Conservation (phyloP, 1,140 invertebrate genomes). For the Lasioglossum albipes region DNA sequence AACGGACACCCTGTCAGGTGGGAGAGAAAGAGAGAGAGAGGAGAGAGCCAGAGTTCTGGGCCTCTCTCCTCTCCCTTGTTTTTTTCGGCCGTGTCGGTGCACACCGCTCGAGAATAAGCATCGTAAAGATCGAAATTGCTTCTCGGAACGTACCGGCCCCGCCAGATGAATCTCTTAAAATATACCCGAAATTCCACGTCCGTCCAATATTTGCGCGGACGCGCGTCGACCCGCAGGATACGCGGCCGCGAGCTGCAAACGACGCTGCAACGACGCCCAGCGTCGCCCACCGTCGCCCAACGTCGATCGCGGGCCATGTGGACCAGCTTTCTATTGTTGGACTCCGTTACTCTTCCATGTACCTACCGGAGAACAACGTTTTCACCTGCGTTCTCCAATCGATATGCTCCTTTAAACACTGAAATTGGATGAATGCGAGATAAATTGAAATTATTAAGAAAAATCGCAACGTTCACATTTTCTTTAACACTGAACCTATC, state of each 20-base stretch:
- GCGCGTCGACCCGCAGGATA: conserved; percentile 39
- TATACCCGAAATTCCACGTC: conserved; percentile 67
- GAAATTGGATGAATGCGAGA: no score
- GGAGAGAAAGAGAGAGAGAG: neutral
- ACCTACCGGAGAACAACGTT: no score
- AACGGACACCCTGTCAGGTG: neutral
- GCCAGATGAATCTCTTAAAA: conserved; percentile 72
- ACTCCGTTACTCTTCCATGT: neutral
- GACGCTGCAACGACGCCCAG: conserved; percentile 8
- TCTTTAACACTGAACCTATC: no score
- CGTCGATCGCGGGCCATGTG: conserved; percentile 45
- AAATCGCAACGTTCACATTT: no score
- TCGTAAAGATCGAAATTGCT: conserved; percentile 76
- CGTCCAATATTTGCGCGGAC: conserved; percentile 64
- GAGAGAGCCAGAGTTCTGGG: no score
- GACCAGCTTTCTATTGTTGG: conserved; percentile 53
- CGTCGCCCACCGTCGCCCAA: neutral
- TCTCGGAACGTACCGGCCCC: conserved; percentile 68
- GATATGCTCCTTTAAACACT: no score
- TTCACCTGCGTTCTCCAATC: no score
- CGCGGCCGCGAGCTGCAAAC: conserved; percentile 31
- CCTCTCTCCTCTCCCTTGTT: conserved; percentile 49
- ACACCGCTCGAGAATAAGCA: conserved; percentile 68
- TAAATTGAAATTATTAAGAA: no score
- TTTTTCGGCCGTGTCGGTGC: conserved; percentile 47